These are phyloP conservation scores for Electrona antarctica DNA, from an alignment of 2,113 vertebrate genomes.

Conservation along the genomic window DNA sequence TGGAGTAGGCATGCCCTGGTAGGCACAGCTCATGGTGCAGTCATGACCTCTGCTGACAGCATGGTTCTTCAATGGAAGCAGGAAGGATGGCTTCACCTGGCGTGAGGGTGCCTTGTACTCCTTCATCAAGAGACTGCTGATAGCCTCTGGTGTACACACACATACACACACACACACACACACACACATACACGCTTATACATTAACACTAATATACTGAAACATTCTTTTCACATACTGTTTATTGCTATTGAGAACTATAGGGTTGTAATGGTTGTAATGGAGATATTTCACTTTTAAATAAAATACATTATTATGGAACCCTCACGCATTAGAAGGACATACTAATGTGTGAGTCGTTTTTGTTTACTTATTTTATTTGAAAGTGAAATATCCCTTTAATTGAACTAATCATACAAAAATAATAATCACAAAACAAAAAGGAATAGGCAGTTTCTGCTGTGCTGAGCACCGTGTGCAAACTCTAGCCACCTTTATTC, in stretches of 20 bases:
- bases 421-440: too few relatives aligned
- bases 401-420: too few relatives aligned
- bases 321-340: too few relatives aligned
- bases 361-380: too few relatives aligned
- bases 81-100: conserved; percentile 66
- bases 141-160: conserved; percentile 29
- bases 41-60: conserved; percentile 46
- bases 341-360: too few relatives aligned
- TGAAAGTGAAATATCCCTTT: too few relatives aligned
- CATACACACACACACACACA: conserved; percentile 2
- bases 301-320: too few relatives aligned
- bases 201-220: too few relatives aligned
- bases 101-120: conserved; percentile 46
- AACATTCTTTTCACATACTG: background rate
- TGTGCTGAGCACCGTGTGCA: too few relatives aligned
- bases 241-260: background rate
- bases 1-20: conserved; percentile 63
- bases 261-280: too few relatives aligned
- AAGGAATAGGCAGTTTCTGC: too few relatives aligned
- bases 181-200: background rate
- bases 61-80: conserved; percentile 66
- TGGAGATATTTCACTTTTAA: too few relatives aligned
- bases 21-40: conserved; percentile 74
- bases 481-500: conserved; percentile 12
- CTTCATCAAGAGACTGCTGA: conserved; percentile 48